Evolutionary conservation across 2,113 vertebrate genomes (phyloP), one percentile per base, ranked within the genome.

Genomic region (Thryonomys swinderianus): DNA sequence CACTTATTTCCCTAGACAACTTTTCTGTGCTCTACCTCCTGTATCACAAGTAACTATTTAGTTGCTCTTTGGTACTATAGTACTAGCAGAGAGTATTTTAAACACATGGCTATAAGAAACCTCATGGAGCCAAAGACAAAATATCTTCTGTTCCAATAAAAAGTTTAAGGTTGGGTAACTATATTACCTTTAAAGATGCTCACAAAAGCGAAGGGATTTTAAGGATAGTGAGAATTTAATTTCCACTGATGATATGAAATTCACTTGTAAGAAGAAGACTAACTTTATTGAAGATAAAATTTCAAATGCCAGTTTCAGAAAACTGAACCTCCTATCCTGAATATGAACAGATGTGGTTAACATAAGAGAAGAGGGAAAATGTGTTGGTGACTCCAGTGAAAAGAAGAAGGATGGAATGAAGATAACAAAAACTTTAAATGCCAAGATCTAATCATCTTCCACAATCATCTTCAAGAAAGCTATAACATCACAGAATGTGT

Each of bases 401-500:
- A 59, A 37, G 34, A 86, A 86, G 25, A n/a, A 55, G 45, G 55
- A 67, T 79, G 14, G 1, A 93, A 55, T 1, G 37, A 78, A 78
- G 51, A 16, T 12, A 76, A 53, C 57, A 53, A 71, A 80, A 20
- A 25, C 14, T 48, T 16, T 67, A 91, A 42, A 40, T 3, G 78
- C 59, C 20, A 81, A 91, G 69, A 42, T 59, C 3, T n/a, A 74
- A 61, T 6, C 4, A 5, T n/a, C 40, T 40, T 88, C 32, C 25
- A 34, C 48, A 66, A 45, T 53, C 12, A 45, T 80, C 48, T 67
- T 88, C 34, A 53, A 82, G 69, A 96, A 88, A 93, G 84, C 67
- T 69, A 34, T 18, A 74, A 78, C 6, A 40, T 32, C 32, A 74
- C 42, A 89, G 61, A 92, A 48, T 4, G 20, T 25, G 34, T 32